These are phyloP conservation scores for Buceros bicornis DNA, from an alignment of 2,797 vertebrate species.

Conservation along the genomic window DNA sequence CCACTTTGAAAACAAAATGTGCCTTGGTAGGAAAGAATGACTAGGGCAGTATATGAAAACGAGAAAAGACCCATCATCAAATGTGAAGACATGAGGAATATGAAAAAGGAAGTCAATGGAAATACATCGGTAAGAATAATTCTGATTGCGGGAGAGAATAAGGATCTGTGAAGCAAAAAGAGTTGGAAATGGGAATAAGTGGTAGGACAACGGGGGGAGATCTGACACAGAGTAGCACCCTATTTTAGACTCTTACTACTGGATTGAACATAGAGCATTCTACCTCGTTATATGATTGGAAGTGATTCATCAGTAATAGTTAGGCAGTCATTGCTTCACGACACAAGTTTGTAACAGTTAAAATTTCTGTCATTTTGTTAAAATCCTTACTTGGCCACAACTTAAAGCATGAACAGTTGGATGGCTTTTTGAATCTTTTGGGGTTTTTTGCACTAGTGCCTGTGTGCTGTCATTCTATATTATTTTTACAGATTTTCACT, in stretches of 20 bases:
- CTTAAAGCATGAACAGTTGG: neutral
- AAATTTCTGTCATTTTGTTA: neutral
- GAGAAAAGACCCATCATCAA: neutral
- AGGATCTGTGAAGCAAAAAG: neutral
- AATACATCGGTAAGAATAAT: neutral
- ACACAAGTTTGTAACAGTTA: neutral
- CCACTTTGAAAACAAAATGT: neutral
- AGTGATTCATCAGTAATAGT: neutral
- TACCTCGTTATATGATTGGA: neutral
- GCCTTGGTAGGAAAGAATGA: neutral
- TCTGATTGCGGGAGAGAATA: neutral
- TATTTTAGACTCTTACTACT: neutral
- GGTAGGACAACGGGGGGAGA: neutral
- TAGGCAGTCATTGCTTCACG: neutral
- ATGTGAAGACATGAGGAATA: neutral
- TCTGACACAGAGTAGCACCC: neutral
- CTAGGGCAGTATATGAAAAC: neutral
- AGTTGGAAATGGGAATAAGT: neutral
- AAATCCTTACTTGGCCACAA: neutral
- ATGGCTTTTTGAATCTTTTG: neutral
- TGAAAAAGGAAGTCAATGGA: neutral
- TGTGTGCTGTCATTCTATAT: neutral
- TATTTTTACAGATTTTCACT: neutral
- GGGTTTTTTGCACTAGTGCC: neutral
- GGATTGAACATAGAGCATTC: neutral